These are phyloP conservation scores for Scotopteryx bipunctaria DNA, from an alignment of 2,888 invertebrate genomes.

Conservation along the genomic window DNA sequence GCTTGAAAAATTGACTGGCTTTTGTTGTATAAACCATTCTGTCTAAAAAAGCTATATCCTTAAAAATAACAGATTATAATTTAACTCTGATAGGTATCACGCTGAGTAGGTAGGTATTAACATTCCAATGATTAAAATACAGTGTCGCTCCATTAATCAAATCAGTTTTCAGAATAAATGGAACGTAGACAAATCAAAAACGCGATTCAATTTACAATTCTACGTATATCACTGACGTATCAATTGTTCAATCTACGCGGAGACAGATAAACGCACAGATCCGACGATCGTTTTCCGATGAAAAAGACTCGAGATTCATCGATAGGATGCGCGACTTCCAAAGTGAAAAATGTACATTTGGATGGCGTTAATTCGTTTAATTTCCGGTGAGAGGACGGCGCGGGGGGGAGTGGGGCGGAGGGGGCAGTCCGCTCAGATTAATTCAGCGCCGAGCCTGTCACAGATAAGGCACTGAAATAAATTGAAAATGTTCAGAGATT, in stretches of 20 bases:
- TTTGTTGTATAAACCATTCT: conserved; percentile 1
- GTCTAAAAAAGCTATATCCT: conserved; percentile 37
- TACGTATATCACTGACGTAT: conserved; percentile 79
- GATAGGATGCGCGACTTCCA: conserved; percentile 77
- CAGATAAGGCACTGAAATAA: conserved; percentile 83
- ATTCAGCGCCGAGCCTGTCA: conserved; percentile 80
- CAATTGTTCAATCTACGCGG: conserved; percentile 80
- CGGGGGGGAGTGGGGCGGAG: conserved; percentile 42
- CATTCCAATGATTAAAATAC: conserved; percentile 23
- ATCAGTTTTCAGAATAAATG: conserved; percentile 75
- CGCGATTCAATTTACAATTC: conserved; percentile 80
- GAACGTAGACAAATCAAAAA: conserved; percentile 75
- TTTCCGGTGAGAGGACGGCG: conserved; percentile 77
- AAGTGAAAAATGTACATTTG: conserved; percentile 84
- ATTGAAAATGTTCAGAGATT: conserved; percentile 84
- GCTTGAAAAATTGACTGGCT: conserved; percentile 63
- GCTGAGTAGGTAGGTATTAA: not conserved
- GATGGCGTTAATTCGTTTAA: conserved; percentile 84
- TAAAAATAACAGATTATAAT: conserved; percentile 42
- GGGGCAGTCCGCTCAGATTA: conserved; percentile 76
- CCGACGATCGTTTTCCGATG: conserved; percentile 72
- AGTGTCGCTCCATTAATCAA: conserved; percentile 67
- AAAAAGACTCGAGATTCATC: conserved; percentile 79
- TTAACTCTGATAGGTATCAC: conserved; percentile 2
- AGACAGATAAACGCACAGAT: conserved; percentile 80